Conservation (phyloP, 2,113 vertebrate species). For the Prunella himalayana region DNA sequence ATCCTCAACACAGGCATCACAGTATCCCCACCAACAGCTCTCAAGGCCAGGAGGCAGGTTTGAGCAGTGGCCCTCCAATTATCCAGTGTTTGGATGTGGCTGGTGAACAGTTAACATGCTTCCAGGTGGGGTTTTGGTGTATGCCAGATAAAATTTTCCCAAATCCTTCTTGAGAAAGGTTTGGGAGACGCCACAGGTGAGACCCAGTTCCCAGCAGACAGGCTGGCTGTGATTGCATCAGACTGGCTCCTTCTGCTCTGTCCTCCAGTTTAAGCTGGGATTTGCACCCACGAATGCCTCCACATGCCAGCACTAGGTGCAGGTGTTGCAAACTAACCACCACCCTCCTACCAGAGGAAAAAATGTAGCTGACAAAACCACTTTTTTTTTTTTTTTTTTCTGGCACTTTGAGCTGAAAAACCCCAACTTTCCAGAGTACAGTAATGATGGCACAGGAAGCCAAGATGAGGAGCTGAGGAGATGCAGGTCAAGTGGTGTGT, state of each 20-base stretch:
- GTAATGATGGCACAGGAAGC: not conserved
- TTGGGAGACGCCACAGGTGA: not conserved
- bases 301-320: fast-evolving
- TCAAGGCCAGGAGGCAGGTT: not conserved
- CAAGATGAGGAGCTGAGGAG: not conserved
- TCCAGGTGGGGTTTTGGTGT: not conserved
- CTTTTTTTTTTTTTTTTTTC: not conserved
- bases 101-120: not conserved
- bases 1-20: not conserved
- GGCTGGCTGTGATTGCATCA: not conserved
- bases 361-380: not conserved
- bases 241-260: not conserved
- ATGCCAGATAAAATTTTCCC: not conserved
- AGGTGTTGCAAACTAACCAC: not conserved
- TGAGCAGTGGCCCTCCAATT: not conserved
- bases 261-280: not conserved
- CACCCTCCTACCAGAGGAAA: not conserved
- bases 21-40: not conserved
- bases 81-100: not conserved
- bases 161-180: not conserved
- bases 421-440: not conserved
- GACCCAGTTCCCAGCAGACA: not conserved
- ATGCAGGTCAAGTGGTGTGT: fast-evolving
- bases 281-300: not conserved
- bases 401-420: not conserved